phyloP scores from a whole-genome alignment of 1,140 invertebrate species.

The Aphelenchoides avenae region DNA sequence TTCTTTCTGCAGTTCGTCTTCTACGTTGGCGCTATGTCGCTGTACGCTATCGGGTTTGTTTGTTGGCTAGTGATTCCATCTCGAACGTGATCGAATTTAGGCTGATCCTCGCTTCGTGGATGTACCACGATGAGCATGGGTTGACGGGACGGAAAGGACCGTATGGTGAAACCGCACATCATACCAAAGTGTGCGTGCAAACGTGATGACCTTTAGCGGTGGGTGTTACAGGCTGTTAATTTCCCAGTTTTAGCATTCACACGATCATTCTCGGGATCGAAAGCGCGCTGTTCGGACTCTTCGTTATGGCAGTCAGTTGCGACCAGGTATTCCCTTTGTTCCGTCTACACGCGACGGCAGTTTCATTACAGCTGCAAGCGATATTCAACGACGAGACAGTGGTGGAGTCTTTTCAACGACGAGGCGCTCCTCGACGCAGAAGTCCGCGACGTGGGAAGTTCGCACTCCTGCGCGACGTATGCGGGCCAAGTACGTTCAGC shows the following conservation, averaged over 20 bases:
- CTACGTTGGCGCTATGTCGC: slow-evolving; percentile 63
- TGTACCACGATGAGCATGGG: slow-evolving; percentile 59
- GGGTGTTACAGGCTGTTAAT: slow-evolving; percentile 4
- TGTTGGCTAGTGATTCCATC: slow-evolving; percentile 18
- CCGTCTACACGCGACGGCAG: not conserved
- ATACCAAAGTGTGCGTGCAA: slow-evolving; percentile 48
- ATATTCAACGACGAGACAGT: slow-evolving; percentile 77
- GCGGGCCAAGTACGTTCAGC: no score
- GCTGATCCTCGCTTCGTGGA: slow-evolving; percentile 47
- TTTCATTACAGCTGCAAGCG: slow-evolving; percentile 61
- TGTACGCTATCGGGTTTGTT: slow-evolving; percentile 46
- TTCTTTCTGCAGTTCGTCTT: slow-evolving; percentile 87
- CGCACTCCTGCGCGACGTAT: slow-evolving; percentile 73
- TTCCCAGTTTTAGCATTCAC: slow-evolving; percentile 70
- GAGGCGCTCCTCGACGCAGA: slow-evolving; percentile 64
- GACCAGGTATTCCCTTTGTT: slow-evolving; percentile 69
- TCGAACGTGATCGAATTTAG: slow-evolving; percentile 25
- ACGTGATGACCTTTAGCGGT: slow-evolving; percentile 6
- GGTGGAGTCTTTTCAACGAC: slow-evolving; percentile 73
- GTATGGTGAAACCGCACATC: slow-evolving; percentile 69
- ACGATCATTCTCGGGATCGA: slow-evolving; percentile 78
- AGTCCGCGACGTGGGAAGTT: slow-evolving; percentile 69
- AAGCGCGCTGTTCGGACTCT: slow-evolving; percentile 78
- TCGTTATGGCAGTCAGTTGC: slow-evolving; percentile 80
- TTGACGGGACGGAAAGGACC: slow-evolving; percentile 68